A percentile compares a stretch with the other conserved stretches of the same genome.
Evolutionary conservation across 2,113 vertebrate species (phyloP).

Genomic region (Chelonoidis abingdonii): DNA sequence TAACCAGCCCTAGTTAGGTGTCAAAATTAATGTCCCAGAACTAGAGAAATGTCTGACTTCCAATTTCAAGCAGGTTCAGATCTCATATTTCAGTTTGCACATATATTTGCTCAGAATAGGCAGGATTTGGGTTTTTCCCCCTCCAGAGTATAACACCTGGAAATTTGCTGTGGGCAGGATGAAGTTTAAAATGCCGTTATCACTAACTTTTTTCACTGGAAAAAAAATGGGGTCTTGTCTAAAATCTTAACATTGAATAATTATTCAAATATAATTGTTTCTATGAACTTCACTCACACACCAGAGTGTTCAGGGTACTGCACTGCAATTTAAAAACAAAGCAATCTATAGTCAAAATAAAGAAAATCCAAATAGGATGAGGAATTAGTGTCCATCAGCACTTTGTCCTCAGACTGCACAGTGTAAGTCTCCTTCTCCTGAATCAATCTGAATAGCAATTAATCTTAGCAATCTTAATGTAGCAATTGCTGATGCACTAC

Average conservation of each 20-base stretch:
- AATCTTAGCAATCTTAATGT: neutral
- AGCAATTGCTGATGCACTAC: neutral
- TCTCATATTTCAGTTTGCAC: neutral
- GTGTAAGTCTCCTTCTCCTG: conserved; percentile 5
- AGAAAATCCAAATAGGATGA: neutral
- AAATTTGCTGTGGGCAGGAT: conserved; percentile 17
- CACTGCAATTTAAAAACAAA: neutral
- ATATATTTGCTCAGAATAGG: neutral
- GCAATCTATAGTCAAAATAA: neutral
- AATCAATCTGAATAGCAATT: conserved; percentile 30
- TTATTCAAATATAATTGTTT: neutral
- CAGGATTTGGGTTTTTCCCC: neutral
- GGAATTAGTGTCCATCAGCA: neutral
- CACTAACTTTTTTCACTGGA: neutral
- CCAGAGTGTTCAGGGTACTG: neutral
- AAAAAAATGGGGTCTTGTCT: neutral
- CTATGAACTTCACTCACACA: neutral
- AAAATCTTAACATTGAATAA: neutral
- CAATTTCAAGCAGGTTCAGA: neutral
- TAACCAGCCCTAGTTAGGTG: neutral
- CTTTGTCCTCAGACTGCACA: neutral
- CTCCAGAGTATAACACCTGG: neutral
- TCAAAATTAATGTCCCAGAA: neutral
- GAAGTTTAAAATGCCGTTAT: conserved; percentile 23
- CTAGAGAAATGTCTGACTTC: neutral